These are phyloP conservation scores for Chaenogobius annularis DNA, from an alignment of 2,113 vertebrate genomes.

Conservation along the genomic window DNA sequence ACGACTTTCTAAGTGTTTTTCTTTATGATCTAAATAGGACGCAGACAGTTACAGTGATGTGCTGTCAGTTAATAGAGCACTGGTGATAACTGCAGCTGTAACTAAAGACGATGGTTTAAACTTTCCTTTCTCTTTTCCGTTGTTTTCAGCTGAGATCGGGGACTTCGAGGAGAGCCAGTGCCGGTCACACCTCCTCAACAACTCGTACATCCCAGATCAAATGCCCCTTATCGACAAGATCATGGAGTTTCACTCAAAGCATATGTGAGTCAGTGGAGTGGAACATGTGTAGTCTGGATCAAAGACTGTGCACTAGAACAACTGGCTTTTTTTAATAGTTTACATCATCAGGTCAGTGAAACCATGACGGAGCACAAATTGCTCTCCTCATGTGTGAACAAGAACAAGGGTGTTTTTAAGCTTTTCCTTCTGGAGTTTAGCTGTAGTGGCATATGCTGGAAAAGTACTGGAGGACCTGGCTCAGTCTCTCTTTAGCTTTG, in stretches of 20 bases:
- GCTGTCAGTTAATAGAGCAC: not conserved
- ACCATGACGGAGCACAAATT: slow-evolving; percentile 13
- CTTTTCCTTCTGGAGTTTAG: slow-evolving; percentile 33
- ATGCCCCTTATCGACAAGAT: slow-evolving; percentile 94
- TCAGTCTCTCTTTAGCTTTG: not conserved
- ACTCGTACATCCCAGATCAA: slow-evolving; percentile 95
- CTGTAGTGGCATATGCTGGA: slow-evolving; percentile 42
- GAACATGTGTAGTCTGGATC: not conserved
- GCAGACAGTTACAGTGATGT: not conserved
- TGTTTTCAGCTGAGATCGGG: slow-evolving; percentile 89
- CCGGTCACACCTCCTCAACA: slow-evolving; percentile 93
- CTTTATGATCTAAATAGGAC: no score
- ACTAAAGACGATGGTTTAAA: not conserved
- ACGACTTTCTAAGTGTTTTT: no score
- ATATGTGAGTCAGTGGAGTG: slow-evolving; percentile 82
- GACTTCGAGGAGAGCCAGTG: slow-evolving; percentile 94
- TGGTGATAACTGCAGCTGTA: not conserved
- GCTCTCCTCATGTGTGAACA: slow-evolving; percentile 34
- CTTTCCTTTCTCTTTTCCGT: slow-evolving; percentile 16
- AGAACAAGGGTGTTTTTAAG: slow-evolving; percentile 41
- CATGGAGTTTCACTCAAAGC: slow-evolving; percentile 91
- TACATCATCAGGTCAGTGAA: slow-evolving; percentile 14
- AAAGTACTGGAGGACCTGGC: slow-evolving; percentile 7
- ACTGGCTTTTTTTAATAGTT: slow-evolving; percentile 16
- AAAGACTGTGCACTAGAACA: not conserved